Base-by-base conservation (phyloP, 2,113 vertebrate genomes). In the Aptenodytes patagonicus region DNA sequence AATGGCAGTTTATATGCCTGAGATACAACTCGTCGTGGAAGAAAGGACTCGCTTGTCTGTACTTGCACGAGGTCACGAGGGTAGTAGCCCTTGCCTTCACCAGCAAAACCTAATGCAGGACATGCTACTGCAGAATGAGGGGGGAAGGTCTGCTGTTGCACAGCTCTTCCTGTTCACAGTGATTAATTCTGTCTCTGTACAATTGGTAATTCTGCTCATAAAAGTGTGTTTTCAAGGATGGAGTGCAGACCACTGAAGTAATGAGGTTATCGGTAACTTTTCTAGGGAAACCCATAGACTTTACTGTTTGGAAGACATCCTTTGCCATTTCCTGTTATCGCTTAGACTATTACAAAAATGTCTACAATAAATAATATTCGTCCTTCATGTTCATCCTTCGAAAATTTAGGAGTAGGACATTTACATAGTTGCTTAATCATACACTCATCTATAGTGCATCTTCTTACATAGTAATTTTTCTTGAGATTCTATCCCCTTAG, bases 41-140 rank as follows among this genome's bases (percentile, higher is more conserved):
- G 89, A 96, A 96, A 87, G 82, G 89, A 19, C 73, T 94, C 7
- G 4, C 60, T 89, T 97, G 89, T 93, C 52, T 57, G 17, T 40
- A 34, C 1, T 12, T n/a, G 78, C 75, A 49, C 3, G 4, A 72
- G 75, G 87, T 87, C 95, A 93, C 7, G 9, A 65, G 93, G 73
- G 49, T 21, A 78, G 77, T 2, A 57, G 77, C 87, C 36, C 54
- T 79, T n/a, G 75, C 42, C 40, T 87, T 64, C 60, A 60, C 5
- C 69, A 93, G 68, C 62, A 86, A 70, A 55, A 57, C 75, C 47
- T 55, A 75, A 55, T 5, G 47, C 70, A 83, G 42, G 15, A 25
- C 40, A 32, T 17, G 7, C 31, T n/a, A 16, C 1, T 44, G 83
- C 52, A 71, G 65, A 70, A 61, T 4, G 29, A 49, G 75, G 51